Evolutionary conservation across 2,797 vertebrate species (phyloP).

Genomic region (Tangara arthus): DNA sequence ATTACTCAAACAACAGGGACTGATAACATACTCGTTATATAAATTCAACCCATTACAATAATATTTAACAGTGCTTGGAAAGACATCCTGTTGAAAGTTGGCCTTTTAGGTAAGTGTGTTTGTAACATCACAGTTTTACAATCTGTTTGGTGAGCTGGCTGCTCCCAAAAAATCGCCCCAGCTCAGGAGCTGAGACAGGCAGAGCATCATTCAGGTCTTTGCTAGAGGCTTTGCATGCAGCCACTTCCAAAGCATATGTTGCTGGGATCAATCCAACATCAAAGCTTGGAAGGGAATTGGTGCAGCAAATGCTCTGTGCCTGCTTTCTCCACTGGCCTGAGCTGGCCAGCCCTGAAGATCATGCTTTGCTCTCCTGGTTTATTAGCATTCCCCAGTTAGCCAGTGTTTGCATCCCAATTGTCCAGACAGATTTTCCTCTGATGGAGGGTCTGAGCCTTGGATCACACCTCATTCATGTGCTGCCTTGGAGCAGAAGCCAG

Average conservation of each 20-base stretch:
- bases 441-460: not conserved
- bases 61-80: constrained; percentile 17
- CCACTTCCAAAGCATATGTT: not conserved
- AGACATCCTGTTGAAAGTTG: not conserved
- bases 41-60: constrained; percentile 7
- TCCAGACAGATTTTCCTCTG: not conserved
- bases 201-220: not conserved
- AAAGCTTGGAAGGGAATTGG: not conserved
- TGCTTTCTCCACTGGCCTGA: not conserved
- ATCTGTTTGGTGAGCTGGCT: not conserved
- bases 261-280: not conserved
- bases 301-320: not conserved
- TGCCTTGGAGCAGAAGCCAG: not conserved
- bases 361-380: not conserved
- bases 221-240: not conserved
- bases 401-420: not conserved
- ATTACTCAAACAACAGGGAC: not conserved
- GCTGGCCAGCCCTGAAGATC: not conserved
- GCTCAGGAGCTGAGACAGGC: not conserved
- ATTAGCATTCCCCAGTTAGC: not conserved
- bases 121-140: not conserved
- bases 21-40: not conserved
- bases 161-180: not conserved
- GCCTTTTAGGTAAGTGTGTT: not conserved
- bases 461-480: not conserved